Percentiles rank a stretch among this genome's conserved stretches.
phyloP scores from a whole-genome alignment of 2,113 vertebrate genomes.

The Poecile atricapillus region DNA sequence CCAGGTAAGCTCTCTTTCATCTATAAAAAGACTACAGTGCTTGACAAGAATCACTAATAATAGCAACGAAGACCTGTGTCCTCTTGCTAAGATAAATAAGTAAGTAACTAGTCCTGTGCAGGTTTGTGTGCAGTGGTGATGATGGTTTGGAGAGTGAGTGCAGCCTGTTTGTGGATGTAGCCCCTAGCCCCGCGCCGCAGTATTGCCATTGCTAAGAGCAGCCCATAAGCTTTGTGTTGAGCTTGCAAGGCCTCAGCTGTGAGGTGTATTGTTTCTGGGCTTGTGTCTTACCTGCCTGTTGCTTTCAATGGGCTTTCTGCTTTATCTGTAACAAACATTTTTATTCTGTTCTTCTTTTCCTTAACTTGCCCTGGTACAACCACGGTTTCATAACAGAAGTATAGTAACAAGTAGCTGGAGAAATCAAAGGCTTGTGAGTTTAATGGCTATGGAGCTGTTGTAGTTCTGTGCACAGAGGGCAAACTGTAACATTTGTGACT shows the following conservation, averaged over 20 bases:
- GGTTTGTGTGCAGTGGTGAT: neutral
- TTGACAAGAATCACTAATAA: neutral
- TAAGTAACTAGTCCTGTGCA: neutral
- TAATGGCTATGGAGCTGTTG: neutral
- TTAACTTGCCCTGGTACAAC: neutral
- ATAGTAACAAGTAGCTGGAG: neutral
- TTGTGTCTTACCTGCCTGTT: neutral
- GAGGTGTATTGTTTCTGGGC: neutral
- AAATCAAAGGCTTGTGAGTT: neutral
- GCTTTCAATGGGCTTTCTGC: neutral
- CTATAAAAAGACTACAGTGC: neutral
- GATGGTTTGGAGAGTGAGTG: neutral
- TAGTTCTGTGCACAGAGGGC: neutral
- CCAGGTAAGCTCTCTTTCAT: neutral
- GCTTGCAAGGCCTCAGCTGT: neutral
- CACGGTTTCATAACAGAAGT: neutral
- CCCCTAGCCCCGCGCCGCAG: fast-evolving
- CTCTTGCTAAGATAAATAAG: neutral
- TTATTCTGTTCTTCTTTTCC: neutral
- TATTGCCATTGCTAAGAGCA: neutral
- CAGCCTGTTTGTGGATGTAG: fast-evolving
- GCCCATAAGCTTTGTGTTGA: neutral
- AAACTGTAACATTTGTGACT: neutral
- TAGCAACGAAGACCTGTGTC: fast-evolving
- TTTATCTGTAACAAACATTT: neutral